Percentiles rank a stretch among this genome's conserved stretches.
Conservation (phyloP, 2,797 vertebrate species). For the Premnoplex brunnescens region DNA sequence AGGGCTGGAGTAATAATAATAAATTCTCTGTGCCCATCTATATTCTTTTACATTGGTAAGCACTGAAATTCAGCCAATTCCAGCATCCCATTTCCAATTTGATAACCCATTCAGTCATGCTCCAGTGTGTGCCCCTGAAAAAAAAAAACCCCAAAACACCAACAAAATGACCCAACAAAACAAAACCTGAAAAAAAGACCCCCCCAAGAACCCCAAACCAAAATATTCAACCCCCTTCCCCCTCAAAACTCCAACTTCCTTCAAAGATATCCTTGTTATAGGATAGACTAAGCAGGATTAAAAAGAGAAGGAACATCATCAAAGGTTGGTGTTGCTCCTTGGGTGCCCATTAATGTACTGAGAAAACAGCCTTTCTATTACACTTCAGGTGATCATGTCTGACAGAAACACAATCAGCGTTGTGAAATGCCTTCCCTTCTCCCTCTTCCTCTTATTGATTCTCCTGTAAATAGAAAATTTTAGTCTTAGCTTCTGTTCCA, state of each 20-base stretch:
- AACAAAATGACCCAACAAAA: background rate
- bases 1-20: background rate
- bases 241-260: background rate
- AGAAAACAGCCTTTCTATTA: constrained; percentile 1
- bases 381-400: background rate
- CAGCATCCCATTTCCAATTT: background rate
- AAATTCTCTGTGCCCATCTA: background rate
- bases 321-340: background rate
- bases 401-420: constrained; percentile 9
- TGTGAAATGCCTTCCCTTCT: background rate
- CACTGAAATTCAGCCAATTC: background rate
- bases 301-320: background rate
- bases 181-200: fast-evolving
- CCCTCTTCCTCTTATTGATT: background rate
- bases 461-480: background rate
- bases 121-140: background rate
- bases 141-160: background rate
- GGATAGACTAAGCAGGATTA: background rate
- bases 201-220: fast-evolving
- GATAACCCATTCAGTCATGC: background rate
- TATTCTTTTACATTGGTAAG: background rate
- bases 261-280: background rate
- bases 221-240: fast-evolving
- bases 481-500: background rate
- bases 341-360: background rate